A percentile compares a stretch with the other conserved stretches of the same genome.
These are phyloP conservation scores for Rhabdomys dilectus DNA, from an alignment of 2,113 vertebrate genomes.

Conservation along the genomic window DNA sequence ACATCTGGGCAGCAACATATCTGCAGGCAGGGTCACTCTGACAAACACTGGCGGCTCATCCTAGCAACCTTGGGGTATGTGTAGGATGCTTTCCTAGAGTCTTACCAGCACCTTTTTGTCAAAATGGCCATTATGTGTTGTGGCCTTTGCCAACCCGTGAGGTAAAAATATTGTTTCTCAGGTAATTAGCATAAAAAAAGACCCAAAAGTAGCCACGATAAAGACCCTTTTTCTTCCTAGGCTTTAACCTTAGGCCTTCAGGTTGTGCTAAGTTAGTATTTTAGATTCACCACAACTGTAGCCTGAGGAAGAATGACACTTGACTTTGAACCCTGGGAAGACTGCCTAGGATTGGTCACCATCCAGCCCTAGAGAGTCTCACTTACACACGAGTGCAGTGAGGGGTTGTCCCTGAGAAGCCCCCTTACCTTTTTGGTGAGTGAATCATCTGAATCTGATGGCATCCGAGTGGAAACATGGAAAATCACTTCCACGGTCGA, in stretches of 20 bases:
- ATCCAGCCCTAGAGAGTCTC: no score
- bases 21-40: background rate
- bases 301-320: background rate
- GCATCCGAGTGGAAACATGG: slow-evolving; percentile 99
- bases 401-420: background rate
- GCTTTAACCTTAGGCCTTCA: background rate
- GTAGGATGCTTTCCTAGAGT: background rate
- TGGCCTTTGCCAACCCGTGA: background rate
- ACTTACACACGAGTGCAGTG: background rate
- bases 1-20: background rate
- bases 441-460: slow-evolving; percentile 95
- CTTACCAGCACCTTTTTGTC: background rate
- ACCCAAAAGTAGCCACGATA: background rate
- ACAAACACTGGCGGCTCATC: background rate
- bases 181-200: background rate
- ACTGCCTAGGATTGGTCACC: background rate
- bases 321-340: background rate
- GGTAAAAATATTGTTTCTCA: slow-evolving; percentile 1
- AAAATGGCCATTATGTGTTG: background rate
- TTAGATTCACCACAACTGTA: background rate
- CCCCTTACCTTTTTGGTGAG: slow-evolving; percentile 96
- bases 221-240: background rate
- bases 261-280: background rate
- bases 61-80: background rate
- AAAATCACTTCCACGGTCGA: slow-evolving; percentile 98